Percentiles rank a stretch among this genome's conserved stretches.
Conservation (phyloP, 2,113 vertebrate species). For the Sapayoa aenigma region DNA sequence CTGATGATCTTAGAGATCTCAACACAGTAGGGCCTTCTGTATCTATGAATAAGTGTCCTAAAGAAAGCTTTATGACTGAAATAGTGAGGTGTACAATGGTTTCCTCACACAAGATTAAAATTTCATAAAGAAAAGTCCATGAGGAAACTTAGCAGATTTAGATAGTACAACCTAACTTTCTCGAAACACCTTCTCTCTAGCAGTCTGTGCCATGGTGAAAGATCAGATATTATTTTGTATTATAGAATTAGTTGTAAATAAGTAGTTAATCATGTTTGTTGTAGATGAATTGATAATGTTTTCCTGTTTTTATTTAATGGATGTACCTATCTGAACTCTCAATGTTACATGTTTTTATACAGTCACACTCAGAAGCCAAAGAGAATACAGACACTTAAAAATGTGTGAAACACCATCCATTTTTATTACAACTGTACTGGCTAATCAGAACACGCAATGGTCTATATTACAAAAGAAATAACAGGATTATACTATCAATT, state of each 20-base stretch:
- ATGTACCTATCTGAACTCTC: neutral
- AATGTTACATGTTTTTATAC: neutral
- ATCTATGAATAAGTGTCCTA: neutral
- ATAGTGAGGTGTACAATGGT: neutral
- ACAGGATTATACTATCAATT: neutral
- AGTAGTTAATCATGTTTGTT: neutral
- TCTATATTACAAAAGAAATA: conserved; percentile 44
- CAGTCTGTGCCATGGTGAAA: neutral
- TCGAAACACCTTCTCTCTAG: neutral
- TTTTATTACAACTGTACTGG: neutral
- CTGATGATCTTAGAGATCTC: neutral
- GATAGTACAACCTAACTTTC: neutral
- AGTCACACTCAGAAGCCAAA: neutral
- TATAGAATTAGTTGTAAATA: neutral
- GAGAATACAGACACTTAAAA: neutral
- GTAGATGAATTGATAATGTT: neutral
- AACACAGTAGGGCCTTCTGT: neutral
- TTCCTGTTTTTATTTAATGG: neutral
- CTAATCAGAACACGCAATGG: neutral
- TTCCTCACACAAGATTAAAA: neutral
- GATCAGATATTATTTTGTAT: neutral
- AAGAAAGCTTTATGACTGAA: neutral
- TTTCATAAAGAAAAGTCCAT: neutral
- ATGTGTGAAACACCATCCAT: neutral
- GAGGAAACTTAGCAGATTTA: neutral